Percentiles rank a stretch among this genome's conserved stretches.
These are phyloP conservation scores for Spinus olivaceus DNA, from an alignment of 2,797 vertebrate genomes.

Conservation along the genomic window DNA sequence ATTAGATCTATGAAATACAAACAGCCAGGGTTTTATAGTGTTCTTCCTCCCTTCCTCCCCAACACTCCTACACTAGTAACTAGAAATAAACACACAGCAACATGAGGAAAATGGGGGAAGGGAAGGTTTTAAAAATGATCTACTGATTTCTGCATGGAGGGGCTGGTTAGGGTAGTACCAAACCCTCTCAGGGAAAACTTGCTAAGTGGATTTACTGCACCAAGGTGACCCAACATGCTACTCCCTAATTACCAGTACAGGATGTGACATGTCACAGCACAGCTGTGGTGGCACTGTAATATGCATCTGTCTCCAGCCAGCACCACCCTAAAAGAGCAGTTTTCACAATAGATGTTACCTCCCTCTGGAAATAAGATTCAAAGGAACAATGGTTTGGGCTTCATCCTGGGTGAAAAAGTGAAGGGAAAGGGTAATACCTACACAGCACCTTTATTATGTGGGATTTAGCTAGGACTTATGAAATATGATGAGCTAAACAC, in stretches of 20 bases:
- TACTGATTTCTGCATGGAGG: neutral
- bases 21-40: neutral
- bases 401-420: neutral
- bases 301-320: neutral
- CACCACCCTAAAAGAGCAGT: neutral
- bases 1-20: constrained; percentile 46
- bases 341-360: neutral
- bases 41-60: neutral
- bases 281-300: neutral
- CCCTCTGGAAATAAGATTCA: neutral
- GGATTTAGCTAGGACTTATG: neutral
- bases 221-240: neutral
- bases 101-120: neutral
- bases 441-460: neutral
- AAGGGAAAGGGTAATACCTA: neutral
- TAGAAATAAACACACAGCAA: neutral
- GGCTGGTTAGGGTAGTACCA: neutral
- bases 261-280: neutral
- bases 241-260: neutral
- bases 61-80: neutral
- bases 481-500: neutral
- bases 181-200: neutral
- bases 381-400: neutral
- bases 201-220: neutral
- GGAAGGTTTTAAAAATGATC: neutral